Evolutionary conservation across 2,888 invertebrate genomes (phyloP).

Genomic region (Melanargia galathea): DNA sequence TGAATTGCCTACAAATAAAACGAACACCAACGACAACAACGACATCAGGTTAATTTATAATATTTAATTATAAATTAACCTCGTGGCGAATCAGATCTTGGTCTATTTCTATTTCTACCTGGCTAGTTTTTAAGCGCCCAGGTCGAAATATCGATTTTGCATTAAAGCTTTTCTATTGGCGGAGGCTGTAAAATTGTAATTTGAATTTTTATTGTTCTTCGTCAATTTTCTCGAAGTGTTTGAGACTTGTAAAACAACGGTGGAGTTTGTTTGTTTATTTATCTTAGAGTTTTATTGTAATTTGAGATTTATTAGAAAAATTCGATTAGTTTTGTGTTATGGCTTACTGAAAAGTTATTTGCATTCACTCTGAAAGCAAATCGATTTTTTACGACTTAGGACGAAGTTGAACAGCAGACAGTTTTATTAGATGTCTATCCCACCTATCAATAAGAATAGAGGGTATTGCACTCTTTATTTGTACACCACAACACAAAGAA

Average conservation of each 20-base stretch:
- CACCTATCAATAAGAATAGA: too few relatives aligned
- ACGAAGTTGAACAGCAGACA: neutral
- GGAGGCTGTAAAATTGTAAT: conserved; percentile 26
- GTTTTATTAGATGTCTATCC: neutral
- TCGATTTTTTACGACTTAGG: conserved; percentile 4
- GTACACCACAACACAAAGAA: too few relatives aligned
- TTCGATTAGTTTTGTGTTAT: conserved; percentile 5
- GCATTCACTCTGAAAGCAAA: conserved; percentile 1
- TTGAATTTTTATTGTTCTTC: conserved; percentile 25
- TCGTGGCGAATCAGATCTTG: conserved; percentile 41
- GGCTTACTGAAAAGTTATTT: neutral
- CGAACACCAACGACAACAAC: neutral
- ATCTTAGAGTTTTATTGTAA: conserved; percentile 1
- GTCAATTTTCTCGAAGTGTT: conserved; percentile 22
- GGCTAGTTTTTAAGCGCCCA: conserved; percentile 53
- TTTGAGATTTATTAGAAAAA: neutral
- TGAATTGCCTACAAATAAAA: neutral
- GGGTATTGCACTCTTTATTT: too few relatives aligned
- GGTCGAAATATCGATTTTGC: conserved; percentile 51
- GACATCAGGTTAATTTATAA: conserved; percentile 17
- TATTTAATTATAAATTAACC: conserved; percentile 41
- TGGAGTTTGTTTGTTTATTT: conserved; percentile 2
- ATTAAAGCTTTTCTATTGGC: conserved; percentile 50
- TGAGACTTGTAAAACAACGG: conserved; percentile 3
- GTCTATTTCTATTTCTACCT: conserved; percentile 52